phyloP scores from a whole-genome alignment of 2,113 vertebrate species.

The Arizona elegans region DNA sequence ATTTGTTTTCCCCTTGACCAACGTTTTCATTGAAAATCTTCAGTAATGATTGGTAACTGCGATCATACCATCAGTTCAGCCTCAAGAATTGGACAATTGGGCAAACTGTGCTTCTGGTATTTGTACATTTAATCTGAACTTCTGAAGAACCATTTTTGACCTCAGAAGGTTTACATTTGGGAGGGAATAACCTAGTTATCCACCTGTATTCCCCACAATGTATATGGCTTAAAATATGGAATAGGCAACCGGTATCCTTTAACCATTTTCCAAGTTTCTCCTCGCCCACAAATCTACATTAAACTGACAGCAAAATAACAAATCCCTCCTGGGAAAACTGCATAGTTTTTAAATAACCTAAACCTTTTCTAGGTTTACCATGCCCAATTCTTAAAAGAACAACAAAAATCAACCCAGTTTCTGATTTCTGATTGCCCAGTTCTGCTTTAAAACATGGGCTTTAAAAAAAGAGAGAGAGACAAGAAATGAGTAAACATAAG shows the following conservation, averaged over 20 bases:
- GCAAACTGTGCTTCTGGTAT: background rate
- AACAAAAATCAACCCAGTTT: background rate
- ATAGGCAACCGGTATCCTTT: background rate
- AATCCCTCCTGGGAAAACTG: background rate
- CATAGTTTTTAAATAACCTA: background rate
- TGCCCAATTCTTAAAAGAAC: background rate
- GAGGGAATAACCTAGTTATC: background rate
- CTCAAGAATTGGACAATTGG: background rate
- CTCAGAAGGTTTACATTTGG: background rate
- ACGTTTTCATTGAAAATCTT: background rate
- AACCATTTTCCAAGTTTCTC: background rate
- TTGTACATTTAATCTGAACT: background rate
- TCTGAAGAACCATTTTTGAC: background rate
- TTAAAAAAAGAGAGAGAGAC: background rate
- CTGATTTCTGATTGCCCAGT: background rate
- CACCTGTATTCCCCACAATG: background rate
- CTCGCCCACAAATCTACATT: background rate
- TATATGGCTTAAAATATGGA: background rate
- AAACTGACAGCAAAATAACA: background rate
- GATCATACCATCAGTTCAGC: background rate
- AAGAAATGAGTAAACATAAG: background rate
- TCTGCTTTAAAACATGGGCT: background rate
- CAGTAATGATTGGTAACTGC: background rate
- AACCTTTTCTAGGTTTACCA: background rate
- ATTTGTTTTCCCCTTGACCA: background rate